Percentiles rank a stretch among this genome's conserved stretches.
Evolutionary conservation across 2,888 invertebrate species (phyloP).

Genomic region (Melinaea marsaeus): DNA sequence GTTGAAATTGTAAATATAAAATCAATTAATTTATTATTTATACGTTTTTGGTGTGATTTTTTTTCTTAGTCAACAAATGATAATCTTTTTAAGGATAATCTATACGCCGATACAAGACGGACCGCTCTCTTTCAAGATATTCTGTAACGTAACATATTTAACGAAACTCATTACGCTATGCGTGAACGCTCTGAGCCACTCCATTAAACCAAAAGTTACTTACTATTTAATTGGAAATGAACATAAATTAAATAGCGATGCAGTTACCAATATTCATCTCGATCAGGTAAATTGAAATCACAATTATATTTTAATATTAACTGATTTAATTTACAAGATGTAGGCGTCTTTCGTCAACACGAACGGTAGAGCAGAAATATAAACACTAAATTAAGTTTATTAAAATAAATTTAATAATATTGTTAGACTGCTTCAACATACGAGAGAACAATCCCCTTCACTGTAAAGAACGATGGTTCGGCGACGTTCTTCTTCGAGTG

Average conservation of each 20-base stretch:
- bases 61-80: constrained; percentile 14
- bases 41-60: background rate
- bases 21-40: constrained; percentile 2
- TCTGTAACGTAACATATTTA: constrained; percentile 74
- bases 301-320: background rate
- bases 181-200: constrained; percentile 73
- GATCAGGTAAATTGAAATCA: constrained; percentile 53
- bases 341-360: too few relatives aligned
- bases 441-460: constrained; percentile 60
- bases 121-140: constrained; percentile 74
- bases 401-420: constrained; percentile 13
- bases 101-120: constrained; percentile 76
- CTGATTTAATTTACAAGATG: background rate
- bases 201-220: constrained; percentile 70
- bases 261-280: constrained; percentile 62
- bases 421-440: constrained; percentile 67
- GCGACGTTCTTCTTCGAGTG: constrained; percentile 68
- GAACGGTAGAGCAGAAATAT: background rate
- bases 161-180: constrained; percentile 70
- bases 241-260: constrained; percentile 56
- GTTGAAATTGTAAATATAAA: background rate
- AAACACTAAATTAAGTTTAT: background rate
- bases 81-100: constrained; percentile 60
- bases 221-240: constrained; percentile 66
- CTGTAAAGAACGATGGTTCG: constrained; percentile 65